A percentile compares a stretch with the other conserved stretches of the same genome.
Evolutionary conservation across 1,140 invertebrate genomes (phyloP).

Genomic region (Gonioctena quinquepunctata): DNA sequence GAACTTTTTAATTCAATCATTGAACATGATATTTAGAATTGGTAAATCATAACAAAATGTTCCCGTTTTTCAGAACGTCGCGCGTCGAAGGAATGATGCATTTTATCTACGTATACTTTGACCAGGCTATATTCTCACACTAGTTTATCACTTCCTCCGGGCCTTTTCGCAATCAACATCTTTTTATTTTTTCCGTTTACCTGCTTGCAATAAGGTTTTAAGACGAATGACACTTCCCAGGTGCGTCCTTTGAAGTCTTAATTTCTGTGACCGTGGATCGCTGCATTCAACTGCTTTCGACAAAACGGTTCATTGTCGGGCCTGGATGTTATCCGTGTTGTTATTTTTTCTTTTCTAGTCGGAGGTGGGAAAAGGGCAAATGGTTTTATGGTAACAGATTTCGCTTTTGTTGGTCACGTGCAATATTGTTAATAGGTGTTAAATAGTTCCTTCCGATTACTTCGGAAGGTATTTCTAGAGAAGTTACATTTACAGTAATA

Average conservation of each 20-base stretch:
- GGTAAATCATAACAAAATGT: no score
- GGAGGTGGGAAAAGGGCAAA: neutral
- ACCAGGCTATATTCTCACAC: neutral
- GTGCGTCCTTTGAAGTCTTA: conserved; percentile 36
- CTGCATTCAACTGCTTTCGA: neutral
- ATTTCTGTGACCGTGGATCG: conserved; percentile 29
- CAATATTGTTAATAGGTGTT: neutral
- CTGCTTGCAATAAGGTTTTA: conserved; percentile 22
- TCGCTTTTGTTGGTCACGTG: neutral
- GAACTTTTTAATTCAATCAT: no score
- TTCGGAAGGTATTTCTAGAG: no score
- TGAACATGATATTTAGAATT: no score
- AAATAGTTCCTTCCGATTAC: neutral
- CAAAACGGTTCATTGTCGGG: neutral
- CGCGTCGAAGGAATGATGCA: neutral
- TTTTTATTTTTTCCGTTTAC: conserved; percentile 21
- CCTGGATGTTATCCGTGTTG: neutral
- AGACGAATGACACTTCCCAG: conserved; percentile 33
- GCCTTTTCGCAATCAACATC: neutral
- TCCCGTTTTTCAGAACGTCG: no score
- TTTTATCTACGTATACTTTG: neutral
- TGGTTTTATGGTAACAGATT: no score
- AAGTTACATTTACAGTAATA: no score
- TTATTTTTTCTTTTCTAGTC: neutral
- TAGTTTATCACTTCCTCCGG: neutral